Evolutionary conservation across 2,113 vertebrate genomes (phyloP), one percentile per base, ranked within the genome.

Genomic region (Brachyhypopomus occidentalis): DNA sequence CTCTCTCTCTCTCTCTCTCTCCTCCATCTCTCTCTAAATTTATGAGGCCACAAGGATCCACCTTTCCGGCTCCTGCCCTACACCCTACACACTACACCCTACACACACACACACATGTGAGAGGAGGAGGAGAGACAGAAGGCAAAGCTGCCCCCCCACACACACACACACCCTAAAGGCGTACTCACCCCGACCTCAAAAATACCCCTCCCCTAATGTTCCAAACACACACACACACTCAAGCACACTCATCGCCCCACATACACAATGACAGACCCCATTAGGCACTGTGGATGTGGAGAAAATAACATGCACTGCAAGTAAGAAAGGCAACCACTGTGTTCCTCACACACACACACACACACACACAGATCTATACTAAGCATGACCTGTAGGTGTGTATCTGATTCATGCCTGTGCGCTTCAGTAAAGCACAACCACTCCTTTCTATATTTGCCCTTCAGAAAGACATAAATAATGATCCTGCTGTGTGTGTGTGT

Each of bases 361-460:
- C 89, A 89, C 84, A 86, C 84, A 84, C 87, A 88, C 86, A 84
- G 85, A 87, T 88, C 87, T 89, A 84, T 88, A 87, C 90, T 92
- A 88, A 90, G 90, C 89, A 87, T 90, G 86, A 86, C 85, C 83
- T 16, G 2, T 77, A 73, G 60, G 63, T 62, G 80, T 84, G 69
- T 80, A 60, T 72, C 22, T 80, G 77, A 80, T 80, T 83, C 52
- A 69, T 75, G 36, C 72, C 72, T 8, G 17, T 69, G 25, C 22
- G 67, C 34, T 71, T 81, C 77, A 66, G 81, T 86, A 77, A 80
- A 82, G 80, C 56, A 56, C 67, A 80, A 74, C 62, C 73, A 76
- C 66, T 85, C 75, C 85, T 84, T 83, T 78, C 76, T 79, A 48
- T 79, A 81, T 87, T 81, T 83, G 81, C 81, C 83, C 86, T 83